Evolutionary conservation across 2,113 vertebrate species (phyloP), one percentile per base, ranked within the genome.

Genomic region (Oxyura jamaicensis): DNA sequence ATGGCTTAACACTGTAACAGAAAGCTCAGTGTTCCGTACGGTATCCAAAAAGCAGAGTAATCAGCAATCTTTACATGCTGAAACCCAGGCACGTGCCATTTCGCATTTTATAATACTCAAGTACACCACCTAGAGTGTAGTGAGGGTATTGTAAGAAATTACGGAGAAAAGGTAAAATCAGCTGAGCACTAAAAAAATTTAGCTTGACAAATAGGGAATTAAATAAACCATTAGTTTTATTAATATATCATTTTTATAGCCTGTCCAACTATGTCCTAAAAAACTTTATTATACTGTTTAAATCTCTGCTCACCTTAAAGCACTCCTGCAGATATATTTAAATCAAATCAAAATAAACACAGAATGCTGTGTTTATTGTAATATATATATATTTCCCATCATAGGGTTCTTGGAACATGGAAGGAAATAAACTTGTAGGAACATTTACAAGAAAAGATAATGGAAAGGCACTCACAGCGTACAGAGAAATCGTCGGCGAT

Each of bases 391-490:
- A 87, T 42, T 42, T 1, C 53, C 41, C 22, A 39, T 41, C 53
- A 4, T 1, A 99, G 99, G 99, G 99, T 17, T 11, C 91, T 8
- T 99, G 99, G 99, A 96, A 10, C 73, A 16, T 97, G 65, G 98
- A 99, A 31, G 99, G 98, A 29, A 96, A 98, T 15, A 97, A 97
- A 84, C 92, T 99, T 33, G 97, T 98, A 56, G 99, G 98, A 52
- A 94, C 92, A 44, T 99, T 99, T 95, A 98, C 93, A 74, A 98
- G 98, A 36, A 97, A 98, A 84, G 99, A 99, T 97, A 99, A 99
- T 23, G 97, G 95, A 84, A 99, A 99, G 36, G 85, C 92, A 14
- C 97, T 99, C 77, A 97, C 85, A 68, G 96, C 98, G 71, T 81
- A 91, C 31, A 98, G 98, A 90, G 93, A 98, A 96, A 68, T 99